These are phyloP conservation scores for Potorous gilbertii DNA, from an alignment of 2,797 vertebrate genomes.

Conservation along the genomic window DNA sequence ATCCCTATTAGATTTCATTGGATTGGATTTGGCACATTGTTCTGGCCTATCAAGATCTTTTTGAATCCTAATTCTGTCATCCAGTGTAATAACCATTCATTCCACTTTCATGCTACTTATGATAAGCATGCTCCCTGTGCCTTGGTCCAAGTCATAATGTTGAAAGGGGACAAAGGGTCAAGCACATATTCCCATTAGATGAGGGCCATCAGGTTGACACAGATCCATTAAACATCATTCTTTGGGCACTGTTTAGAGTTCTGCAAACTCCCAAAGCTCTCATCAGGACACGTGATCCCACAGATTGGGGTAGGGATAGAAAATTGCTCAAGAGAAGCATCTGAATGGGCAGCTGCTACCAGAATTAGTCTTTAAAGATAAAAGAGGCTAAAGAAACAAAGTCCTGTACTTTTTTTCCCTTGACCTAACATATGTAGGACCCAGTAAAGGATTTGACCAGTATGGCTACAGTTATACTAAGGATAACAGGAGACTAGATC, in stretches of 20 bases:
- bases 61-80: neutral
- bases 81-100: constrained; percentile 6
- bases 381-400: neutral
- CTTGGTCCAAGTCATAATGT: neutral
- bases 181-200: no score
- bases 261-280: neutral
- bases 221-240: neutral
- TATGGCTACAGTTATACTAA: neutral
- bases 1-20: neutral
- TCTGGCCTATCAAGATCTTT: neutral
- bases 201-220: neutral
- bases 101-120: constrained; percentile 20
- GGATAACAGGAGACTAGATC: neutral
- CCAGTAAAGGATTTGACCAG: neutral
- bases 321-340: neutral
- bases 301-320: neutral
- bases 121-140: neutral
- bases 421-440: neutral
- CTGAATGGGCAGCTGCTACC: neutral
- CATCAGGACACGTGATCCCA: constrained; percentile 12
- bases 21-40: neutral
- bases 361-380: constrained; percentile 1
- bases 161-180: neutral
- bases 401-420: neutral
- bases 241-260: neutral